phyloP scores from a whole-genome alignment of 2,113 vertebrate genomes.

The Phocoena phocoena region DNA sequence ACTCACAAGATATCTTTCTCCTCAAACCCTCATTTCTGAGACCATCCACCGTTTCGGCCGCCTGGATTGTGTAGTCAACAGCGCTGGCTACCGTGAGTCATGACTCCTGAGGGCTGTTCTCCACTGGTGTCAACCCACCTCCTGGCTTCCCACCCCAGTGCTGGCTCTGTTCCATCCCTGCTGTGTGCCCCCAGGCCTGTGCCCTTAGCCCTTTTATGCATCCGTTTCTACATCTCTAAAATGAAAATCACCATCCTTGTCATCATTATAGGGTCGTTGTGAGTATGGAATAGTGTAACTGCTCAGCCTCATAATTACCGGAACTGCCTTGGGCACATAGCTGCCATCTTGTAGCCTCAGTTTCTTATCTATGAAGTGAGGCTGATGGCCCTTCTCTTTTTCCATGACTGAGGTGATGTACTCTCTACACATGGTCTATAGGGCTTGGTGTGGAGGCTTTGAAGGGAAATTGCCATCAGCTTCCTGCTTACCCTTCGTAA shows the following conservation, averaged over 20 bases:
- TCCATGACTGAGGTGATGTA: background rate
- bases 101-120: background rate
- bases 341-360: background rate
- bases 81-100: constrained; percentile 88
- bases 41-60: constrained; percentile 81
- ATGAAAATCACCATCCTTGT: background rate
- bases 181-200: too few species aligned
- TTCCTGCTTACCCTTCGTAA: background rate
- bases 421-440: accelerated
- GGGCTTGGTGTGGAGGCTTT: background rate
- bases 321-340: background rate
- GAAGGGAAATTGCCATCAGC: background rate
- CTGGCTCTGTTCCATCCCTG: background rate
- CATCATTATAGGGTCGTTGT: background rate
- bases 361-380: background rate
- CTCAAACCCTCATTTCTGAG: constrained; percentile 82
- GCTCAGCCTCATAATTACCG: background rate
- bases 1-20: background rate
- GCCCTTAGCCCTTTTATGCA: background rate
- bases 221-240: background rate
- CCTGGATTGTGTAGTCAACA: constrained; percentile 91
- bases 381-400: background rate
- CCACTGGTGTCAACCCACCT: too few species aligned
- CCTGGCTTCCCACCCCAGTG: background rate
- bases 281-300: background rate